Evolutionary conservation across 2,888 invertebrate genomes (phyloP), one percentile per base, ranked within the genome.

Genomic region (Pasiphila rectangulata): DNA sequence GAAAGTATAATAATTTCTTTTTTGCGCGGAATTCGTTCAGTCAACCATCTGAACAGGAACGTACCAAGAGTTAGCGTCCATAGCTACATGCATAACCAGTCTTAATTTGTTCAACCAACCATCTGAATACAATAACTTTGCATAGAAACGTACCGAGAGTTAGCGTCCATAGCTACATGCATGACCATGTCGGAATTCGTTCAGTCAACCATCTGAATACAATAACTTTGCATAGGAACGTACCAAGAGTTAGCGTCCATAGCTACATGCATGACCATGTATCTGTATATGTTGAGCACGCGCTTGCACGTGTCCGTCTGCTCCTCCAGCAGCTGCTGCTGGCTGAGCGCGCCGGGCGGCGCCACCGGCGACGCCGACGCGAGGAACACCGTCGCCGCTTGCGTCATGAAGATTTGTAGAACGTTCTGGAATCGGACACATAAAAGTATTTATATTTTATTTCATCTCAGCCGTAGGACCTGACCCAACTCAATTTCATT

Each of bases 291-390:
- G 79, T 98, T 98, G 46, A 98, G 90, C 51, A 98, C 97, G 57
- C 97, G 92, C 83, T 98, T 98, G 86, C 98, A 98, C 46, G 97
- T 94, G 80, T 98, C 98, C 0, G 98, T 98, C 83, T 97, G 97
- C 74, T 97, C 97, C 69, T 97, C 96, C 21, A 96, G 78, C 46
- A 96, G 89, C 39, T 93, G 91, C n/a, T 91, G 90, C 3, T 90
- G 91, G 5, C 83, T 78, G 13, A 85, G 78, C n/a, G 81, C 85
- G 7, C 79, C 80, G 41, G 81, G 83, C 35, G 83, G 79, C 51
- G 82, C 76, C 58, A 90, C 90, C 2, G 92, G 91, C 47, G 91
- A 86, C 41, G 91, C 88, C 0, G 90, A 82, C 30, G 96, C 90
- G 46, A 97, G 91, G 89, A 98, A 98, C 51, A 98, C 97, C 82